These are phyloP conservation scores for Phorcus lineatus DNA, from an alignment of 2,888 invertebrate species.

Conservation along the genomic window DNA sequence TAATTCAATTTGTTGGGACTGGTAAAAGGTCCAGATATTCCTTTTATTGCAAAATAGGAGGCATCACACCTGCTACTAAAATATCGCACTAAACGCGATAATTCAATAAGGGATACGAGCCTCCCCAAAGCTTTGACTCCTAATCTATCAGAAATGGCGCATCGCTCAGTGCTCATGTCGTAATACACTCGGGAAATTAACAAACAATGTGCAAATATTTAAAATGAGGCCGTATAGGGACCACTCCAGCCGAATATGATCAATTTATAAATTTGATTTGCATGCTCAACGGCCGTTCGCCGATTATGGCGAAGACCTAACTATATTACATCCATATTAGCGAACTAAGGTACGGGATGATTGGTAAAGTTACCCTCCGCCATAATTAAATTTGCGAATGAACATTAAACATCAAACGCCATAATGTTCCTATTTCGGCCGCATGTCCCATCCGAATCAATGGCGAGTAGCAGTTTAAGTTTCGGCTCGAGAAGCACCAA, in stretches of 20 bases:
- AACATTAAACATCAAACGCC: slow-evolving; percentile 35
- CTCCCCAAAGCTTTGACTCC: slow-evolving; percentile 31
- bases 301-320: slow-evolving; percentile 35
- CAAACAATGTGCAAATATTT: slow-evolving; percentile 42
- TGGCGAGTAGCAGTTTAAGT: background rate
- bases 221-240: slow-evolving; percentile 29
- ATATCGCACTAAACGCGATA: slow-evolving; percentile 45
- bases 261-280: slow-evolving; percentile 40
- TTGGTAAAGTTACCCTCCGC: slow-evolving; percentile 31
- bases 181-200: slow-evolving; percentile 27
- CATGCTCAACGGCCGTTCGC: slow-evolving; percentile 32
- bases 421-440: slow-evolving; percentile 26
- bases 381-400: slow-evolving; percentile 32
- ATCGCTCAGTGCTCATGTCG: slow-evolving; percentile 4
- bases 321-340: slow-evolving; percentile 37
- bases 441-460: slow-evolving; percentile 16
- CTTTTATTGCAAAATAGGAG: slow-evolving; percentile 44
- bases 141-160: slow-evolving; percentile 33
- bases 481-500: background rate
- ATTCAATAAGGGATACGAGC: slow-evolving; percentile 33
- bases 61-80: slow-evolving; percentile 44
- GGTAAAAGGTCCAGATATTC: slow-evolving; percentile 41
- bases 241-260: slow-evolving; percentile 26
- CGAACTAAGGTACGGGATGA: slow-evolving; percentile 32
- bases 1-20: slow-evolving; percentile 37